Percentiles rank a stretch among this genome's conserved stretches.
Conservation (phyloP, 2,113 vertebrate genomes). For the Sphaerodactylus townsendi region DNA sequence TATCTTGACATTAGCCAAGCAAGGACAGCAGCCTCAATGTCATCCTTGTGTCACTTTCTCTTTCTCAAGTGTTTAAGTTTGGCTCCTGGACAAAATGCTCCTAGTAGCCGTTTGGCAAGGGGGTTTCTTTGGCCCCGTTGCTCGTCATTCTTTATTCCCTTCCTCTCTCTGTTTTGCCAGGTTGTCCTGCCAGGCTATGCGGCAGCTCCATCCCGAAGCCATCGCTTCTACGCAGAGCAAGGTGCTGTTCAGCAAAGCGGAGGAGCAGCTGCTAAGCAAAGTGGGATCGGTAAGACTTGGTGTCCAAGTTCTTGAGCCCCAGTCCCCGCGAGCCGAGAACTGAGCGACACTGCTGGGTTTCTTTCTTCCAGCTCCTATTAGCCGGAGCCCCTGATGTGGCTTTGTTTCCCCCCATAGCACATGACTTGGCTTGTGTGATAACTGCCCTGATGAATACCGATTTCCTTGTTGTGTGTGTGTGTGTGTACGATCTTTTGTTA, state of each 20-base stretch:
- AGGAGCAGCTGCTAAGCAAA: slow-evolving; percentile 88
- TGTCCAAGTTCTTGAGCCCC: not conserved
- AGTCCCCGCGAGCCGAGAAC: not conserved
- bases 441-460: too few relatives aligned
- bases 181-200: slow-evolving; percentile 94
- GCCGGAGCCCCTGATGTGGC: not conserved
- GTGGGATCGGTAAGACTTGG: slow-evolving; percentile 86
- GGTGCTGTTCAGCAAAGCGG: slow-evolving; percentile 92
- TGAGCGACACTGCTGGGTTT: not conserved
- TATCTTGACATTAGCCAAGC: not conserved
- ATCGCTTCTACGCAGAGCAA: slow-evolving; percentile 95
- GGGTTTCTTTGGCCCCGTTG: not conserved
- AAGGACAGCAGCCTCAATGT: not conserved
- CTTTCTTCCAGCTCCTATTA: not conserved
- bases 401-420: not conserved
- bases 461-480: not conserved
- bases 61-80: not conserved
- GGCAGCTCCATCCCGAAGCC: slow-evolving; percentile 94
- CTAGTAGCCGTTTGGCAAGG: not conserved
- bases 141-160: not conserved
- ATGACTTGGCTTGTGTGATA: not conserved
- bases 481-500: not conserved
- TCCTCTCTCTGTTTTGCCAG: slow-evolving; percentile 57
- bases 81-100: not conserved
- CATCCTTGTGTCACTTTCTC: not conserved